phyloP scores from a whole-genome alignment of 37 sponge, comb jelly and placozoan genomes.

The Diacarnus erythraeanus region DNA sequence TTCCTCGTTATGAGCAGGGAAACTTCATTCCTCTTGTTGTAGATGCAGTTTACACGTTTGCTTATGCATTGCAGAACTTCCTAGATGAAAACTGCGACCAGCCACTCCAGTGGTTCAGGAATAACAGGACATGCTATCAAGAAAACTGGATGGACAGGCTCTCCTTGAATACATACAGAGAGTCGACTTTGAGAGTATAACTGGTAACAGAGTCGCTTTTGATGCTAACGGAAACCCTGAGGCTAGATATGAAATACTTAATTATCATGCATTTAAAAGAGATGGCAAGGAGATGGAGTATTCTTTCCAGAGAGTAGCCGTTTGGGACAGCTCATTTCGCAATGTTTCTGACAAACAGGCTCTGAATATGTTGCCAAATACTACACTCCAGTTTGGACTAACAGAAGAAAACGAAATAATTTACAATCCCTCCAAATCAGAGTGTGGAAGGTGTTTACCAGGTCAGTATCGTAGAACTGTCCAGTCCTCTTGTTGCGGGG shows the following conservation, averaged over 20 bases:
- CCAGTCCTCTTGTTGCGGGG: conserved; percentile 63
- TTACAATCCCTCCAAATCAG: conserved; percentile 12
- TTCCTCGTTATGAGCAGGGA: conserved; percentile 48
- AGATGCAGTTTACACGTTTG: conserved; percentile 86
- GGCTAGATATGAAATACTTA: conserved; percentile 62
- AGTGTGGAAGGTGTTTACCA: conserved; percentile 50
- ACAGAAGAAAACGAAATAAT: background rate
- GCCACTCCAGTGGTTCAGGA: conserved; percentile 30
- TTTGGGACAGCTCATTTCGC: conserved; percentile 32
- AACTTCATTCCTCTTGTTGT: conserved; percentile 70
- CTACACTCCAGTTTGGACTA: conserved; percentile 58
- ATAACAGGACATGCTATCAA: conserved; percentile 41
- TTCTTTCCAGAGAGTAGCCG: conserved; percentile 27
- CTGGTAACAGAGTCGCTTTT: conserved; percentile 57
- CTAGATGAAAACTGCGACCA: conserved; percentile 65
- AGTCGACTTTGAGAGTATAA: conserved; percentile 45
- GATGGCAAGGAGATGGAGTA: background rate
- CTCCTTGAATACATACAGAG: conserved; percentile 49
- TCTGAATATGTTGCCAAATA: background rate
- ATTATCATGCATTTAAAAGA: conserved; percentile 40
- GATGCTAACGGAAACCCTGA: conserved; percentile 57
- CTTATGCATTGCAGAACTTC: conserved; percentile 72
- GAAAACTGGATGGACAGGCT: conserved; percentile 28
- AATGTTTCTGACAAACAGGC: background rate
- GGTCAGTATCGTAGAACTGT: conserved; percentile 40